A percentile compares a stretch with the other conserved stretches of the same genome.
Evolutionary conservation across 2,797 vertebrate genomes (phyloP).

Genomic region (Manis crassicaudata): DNA sequence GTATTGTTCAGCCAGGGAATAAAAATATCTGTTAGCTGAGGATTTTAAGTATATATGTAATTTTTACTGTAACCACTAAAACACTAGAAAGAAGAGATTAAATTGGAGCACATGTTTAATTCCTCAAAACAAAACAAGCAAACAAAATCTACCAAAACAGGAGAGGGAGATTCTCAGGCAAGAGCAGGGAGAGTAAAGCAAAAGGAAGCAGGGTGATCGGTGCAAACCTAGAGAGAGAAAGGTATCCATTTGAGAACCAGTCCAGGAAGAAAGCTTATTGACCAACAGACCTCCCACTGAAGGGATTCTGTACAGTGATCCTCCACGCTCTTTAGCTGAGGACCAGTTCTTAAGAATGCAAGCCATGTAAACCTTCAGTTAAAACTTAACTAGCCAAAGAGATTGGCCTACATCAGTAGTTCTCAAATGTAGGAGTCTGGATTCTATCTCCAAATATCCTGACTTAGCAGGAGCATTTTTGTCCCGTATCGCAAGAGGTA

Average conservation of each 20-base stretch:
- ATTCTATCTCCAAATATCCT: background rate
- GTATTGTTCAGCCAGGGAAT: slow-evolving; percentile 31
- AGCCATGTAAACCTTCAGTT: background rate
- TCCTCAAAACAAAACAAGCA: background rate
- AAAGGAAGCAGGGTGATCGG: background rate
- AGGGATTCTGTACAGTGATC: background rate
- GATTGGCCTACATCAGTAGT: background rate
- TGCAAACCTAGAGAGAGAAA: background rate
- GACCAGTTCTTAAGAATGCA: background rate
- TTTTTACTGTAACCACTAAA: slow-evolving; percentile 12
- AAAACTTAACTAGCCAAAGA: background rate
- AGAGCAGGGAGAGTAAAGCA: background rate
- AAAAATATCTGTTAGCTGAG: slow-evolving; percentile 23
- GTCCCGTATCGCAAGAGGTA: background rate
- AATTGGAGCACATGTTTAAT: slow-evolving; percentile 22
- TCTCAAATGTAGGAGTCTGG: background rate
- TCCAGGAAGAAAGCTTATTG: background rate
- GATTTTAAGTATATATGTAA: background rate
- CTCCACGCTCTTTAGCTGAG: background rate
- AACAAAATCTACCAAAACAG: background rate
- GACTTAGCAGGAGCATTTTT: background rate
- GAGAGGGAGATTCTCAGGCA: background rate
- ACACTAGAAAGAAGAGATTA: background rate
- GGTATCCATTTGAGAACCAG: background rate
- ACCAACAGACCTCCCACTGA: background rate